Evolutionary conservation across 2,797 vertebrate species (phyloP).

Genomic region (Lepilemur ruficaudatus): DNA sequence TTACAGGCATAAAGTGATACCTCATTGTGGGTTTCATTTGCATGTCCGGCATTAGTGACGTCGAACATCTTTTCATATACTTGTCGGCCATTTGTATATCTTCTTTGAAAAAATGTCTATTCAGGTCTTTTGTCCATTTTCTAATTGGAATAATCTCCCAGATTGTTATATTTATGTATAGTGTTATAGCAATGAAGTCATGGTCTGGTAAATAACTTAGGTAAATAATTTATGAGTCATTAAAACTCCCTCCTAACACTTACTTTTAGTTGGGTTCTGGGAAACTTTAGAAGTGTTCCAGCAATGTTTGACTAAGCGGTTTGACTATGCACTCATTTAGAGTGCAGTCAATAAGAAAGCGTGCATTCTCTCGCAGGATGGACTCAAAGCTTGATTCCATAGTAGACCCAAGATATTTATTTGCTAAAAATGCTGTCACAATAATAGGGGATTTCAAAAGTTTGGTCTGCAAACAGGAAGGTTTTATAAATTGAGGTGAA

Average conservation of each 20-base stretch:
- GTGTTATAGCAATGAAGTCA: background rate
- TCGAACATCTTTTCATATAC: background rate
- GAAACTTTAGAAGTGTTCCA: background rate
- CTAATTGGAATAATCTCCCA: background rate
- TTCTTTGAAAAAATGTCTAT: background rate
- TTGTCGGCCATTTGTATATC: background rate
- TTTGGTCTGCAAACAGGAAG: background rate
- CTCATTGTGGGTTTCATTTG: background rate
- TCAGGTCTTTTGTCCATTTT: background rate
- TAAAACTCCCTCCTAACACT: background rate
- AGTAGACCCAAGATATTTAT: background rate
- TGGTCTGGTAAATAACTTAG: background rate
- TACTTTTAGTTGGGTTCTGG: background rate
- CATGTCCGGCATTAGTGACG: background rate
- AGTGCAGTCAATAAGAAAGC: background rate
- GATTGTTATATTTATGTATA: background rate
- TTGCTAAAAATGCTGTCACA: background rate
- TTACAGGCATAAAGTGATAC: background rate
- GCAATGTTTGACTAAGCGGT: background rate
- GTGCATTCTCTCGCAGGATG: background rate
- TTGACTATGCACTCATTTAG: background rate
- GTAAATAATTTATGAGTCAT: background rate
- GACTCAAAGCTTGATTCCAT: background rate
- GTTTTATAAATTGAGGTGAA: background rate
- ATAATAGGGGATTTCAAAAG: background rate